Conservation (phyloP, 2,888 invertebrate species). For the Erpobdella octoculata region DNA sequence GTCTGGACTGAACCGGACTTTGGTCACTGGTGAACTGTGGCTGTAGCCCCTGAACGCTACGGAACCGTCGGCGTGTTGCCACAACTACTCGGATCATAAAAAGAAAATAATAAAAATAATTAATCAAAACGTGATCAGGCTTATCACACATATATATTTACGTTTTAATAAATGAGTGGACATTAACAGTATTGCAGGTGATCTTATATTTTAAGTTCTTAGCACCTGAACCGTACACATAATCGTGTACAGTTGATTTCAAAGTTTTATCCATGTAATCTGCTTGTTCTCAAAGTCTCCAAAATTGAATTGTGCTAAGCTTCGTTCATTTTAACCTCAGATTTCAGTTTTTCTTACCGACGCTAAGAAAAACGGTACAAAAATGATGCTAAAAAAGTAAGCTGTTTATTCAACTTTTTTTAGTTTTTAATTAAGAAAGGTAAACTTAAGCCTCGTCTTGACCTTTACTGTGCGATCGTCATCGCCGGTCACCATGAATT, state of each 20-base stretch:
- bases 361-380: too few relatives aligned
- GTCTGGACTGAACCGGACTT: conserved; percentile 70
- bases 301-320: too few relatives aligned
- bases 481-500: conserved; percentile 72
- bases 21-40: conserved; percentile 74
- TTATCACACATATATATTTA: background rate
- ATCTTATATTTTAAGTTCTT: too few relatives aligned
- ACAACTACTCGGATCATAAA: conserved; percentile 58
- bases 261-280: too few relatives aligned
- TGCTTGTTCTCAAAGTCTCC: too few relatives aligned
- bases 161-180: too few relatives aligned
- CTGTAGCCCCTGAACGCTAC: conserved; percentile 72
- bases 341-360: background rate
- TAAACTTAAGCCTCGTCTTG: conserved; percentile 32
- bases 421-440: background rate
- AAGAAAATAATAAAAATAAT: background rate
- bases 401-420: background rate
- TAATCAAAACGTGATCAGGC: too few relatives aligned
- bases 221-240: too few relatives aligned
- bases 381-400: too few relatives aligned
- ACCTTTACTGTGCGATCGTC: conserved; percentile 80
- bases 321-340: too few relatives aligned
- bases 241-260: too few relatives aligned
- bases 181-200: too few relatives aligned
- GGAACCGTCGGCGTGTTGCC: conserved; percentile 74